These are phyloP conservation scores for Arnoldichthys spilopterus DNA, from an alignment of 2,797 vertebrate species.

Conservation along the genomic window DNA sequence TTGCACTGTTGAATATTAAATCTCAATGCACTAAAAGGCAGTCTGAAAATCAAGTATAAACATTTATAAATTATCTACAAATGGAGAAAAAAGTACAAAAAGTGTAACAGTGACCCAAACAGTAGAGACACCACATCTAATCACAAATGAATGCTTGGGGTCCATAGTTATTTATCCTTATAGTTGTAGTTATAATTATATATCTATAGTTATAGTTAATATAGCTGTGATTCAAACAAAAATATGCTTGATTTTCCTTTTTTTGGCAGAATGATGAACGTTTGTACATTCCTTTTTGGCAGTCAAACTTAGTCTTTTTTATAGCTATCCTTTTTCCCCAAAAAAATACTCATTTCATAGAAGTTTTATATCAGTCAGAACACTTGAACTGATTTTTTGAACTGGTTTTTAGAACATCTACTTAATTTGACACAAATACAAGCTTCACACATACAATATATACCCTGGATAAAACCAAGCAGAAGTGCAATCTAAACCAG, in stretches of 20 bases:
- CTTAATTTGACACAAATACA: constrained; percentile 25
- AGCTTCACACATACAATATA: constrained; percentile 37
- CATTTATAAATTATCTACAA: constrained; percentile 96
- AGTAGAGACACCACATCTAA: constrained; percentile 66
- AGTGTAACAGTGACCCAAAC: constrained; percentile 74
- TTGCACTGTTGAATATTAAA: constrained; percentile 84
- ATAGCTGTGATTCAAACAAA: constrained; percentile 35
- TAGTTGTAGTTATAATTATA: constrained; percentile 13
- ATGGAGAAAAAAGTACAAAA: constrained; percentile 89
- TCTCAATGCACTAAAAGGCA: constrained; percentile 90
- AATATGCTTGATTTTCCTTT: constrained; percentile 46
- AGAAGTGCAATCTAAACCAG: constrained; percentile 46
- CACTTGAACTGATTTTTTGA: constrained; percentile 30
- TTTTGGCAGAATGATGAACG: constrained; percentile 64
- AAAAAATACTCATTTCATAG: constrained; percentile 34
- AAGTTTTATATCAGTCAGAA: constrained; percentile 33
- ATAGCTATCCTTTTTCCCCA: constrained; percentile 30
- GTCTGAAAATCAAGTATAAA: constrained; percentile 96
- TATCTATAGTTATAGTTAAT: constrained; percentile 18
- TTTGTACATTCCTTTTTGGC: constrained; percentile 63
- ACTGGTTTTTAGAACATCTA: constrained; percentile 31
- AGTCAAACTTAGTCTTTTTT: constrained; percentile 36
- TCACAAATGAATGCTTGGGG: constrained; percentile 60
- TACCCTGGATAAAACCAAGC: constrained; percentile 51
- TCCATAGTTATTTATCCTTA: constrained; percentile 23